A percentile compares a stretch with the other conserved stretches of the same genome.
These are phyloP conservation scores for Branchellion lobata DNA, from an alignment of 2,888 invertebrate genomes.

Conservation along the genomic window DNA sequence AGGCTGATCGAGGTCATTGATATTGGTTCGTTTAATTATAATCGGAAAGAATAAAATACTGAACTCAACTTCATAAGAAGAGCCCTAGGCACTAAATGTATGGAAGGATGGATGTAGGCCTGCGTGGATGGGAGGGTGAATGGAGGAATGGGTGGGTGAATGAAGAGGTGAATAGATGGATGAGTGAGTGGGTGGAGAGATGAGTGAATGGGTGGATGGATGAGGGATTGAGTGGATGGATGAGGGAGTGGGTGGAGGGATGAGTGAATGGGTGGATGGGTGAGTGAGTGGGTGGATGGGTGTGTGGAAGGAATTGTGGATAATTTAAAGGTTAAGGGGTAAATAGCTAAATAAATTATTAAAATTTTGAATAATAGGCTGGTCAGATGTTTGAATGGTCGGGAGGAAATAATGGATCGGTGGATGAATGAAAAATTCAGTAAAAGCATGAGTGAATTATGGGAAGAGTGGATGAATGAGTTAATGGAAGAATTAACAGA, in stretches of 20 bases:
- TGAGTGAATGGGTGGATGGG: conserved; percentile 20
- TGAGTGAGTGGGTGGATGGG: conserved; percentile 11
- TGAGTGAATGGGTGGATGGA: conserved; percentile 12
- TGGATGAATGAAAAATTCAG: too few relatives aligned
- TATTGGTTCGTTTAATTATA: too few relatives aligned
- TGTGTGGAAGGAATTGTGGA: neutral
- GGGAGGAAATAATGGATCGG: too few relatives aligned
- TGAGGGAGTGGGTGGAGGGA: conserved; percentile 14
- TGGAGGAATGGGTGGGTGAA: conserved; percentile 29
- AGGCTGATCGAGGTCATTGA: too few relatives aligned
- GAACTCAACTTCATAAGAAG: conserved; percentile 13
- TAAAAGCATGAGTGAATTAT: too few relatives aligned
- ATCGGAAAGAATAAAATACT: neutral
- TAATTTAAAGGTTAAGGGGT: neutral
- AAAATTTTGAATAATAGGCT: too few relatives aligned
- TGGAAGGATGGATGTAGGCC: conserved; percentile 9
- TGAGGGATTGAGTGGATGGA: conserved; percentile 16
- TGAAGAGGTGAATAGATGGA: neutral
- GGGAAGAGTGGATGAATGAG: too few relatives aligned
- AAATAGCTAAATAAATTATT: too few relatives aligned
- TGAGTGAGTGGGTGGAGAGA: neutral
- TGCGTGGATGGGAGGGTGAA: conserved; percentile 33
- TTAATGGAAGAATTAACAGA: too few relatives aligned
- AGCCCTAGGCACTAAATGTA: conserved; percentile 19
- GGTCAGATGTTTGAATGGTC: too few relatives aligned